phyloP scores from a whole-genome alignment of 2,113 vertebrate genomes.

The Morone saxatilis region DNA sequence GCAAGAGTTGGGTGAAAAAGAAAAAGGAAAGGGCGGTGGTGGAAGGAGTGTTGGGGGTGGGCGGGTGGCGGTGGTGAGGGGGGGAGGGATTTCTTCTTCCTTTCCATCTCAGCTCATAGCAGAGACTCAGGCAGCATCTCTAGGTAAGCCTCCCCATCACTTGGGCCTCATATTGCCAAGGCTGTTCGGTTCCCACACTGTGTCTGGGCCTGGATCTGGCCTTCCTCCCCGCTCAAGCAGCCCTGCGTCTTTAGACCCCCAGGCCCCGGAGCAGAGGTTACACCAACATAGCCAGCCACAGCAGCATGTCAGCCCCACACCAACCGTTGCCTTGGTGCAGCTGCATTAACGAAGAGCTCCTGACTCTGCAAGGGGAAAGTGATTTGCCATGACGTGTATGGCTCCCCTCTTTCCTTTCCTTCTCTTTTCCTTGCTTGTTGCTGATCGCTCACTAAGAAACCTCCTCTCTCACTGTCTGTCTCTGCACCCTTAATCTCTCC shows the following conservation, averaged over 20 bases:
- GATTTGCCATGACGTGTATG: slow-evolving; percentile 75
- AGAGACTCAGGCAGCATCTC: slow-evolving; percentile 68
- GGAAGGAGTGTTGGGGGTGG: slow-evolving; percentile 61
- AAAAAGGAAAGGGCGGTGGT: slow-evolving; percentile 73
- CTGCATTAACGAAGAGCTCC: slow-evolving; percentile 72
- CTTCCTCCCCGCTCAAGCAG: slow-evolving; percentile 67
- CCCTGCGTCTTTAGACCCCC: slow-evolving; percentile 77
- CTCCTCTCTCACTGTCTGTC: slow-evolving; percentile 41
- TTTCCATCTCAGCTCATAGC: slow-evolving; percentile 44
- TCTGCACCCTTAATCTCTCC: slow-evolving; percentile 68
- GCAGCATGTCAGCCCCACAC: slow-evolving; percentile 84
- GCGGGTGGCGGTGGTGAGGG: slow-evolving; percentile 5
- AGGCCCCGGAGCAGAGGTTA: slow-evolving; percentile 85
- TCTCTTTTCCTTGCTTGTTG: slow-evolving; percentile 58
- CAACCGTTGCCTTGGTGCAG: slow-evolving; percentile 85
- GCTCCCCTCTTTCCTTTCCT: slow-evolving; percentile 55
- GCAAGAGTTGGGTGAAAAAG: slow-evolving; percentile 75
- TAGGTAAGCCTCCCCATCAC: slow-evolving; percentile 76
- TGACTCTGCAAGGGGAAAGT: slow-evolving; percentile 69
- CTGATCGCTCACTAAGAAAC: slow-evolving; percentile 43
- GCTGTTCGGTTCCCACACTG: slow-evolving; percentile 80
- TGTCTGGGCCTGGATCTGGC: slow-evolving; percentile 67
- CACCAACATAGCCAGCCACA: slow-evolving; percentile 82
- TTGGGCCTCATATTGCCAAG: slow-evolving; percentile 76
- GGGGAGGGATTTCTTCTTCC: slow-evolving; percentile 39